Base-by-base conservation (phyloP, 1,140 invertebrate species). In the Hesperophylax magnus region DNA sequence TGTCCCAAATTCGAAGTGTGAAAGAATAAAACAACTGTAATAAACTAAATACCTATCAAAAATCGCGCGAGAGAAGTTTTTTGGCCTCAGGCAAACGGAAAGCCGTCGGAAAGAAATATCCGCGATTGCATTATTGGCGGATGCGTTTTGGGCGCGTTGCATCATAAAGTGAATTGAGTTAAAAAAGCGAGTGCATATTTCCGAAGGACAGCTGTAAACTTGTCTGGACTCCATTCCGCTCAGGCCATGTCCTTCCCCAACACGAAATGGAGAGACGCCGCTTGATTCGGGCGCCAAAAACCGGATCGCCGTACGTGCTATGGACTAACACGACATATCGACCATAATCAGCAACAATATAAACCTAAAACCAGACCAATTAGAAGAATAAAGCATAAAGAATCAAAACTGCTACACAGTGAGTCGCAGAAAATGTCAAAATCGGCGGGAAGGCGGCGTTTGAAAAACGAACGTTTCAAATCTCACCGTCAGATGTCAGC, bases 381-480 rank as follows among this genome's bases (percentile, higher is more conserved):
- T 47, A 47, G 39, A 47, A 47, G 39, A 47, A 47, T 47, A 47
- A 47, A 14, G 2, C 39, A 1, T 1, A 47, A 47, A 47, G 9
- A 65, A 7, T 3, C 63, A 15, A 24, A 65, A 65, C 9, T n/a
- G 63, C 17, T 6, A 3, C 14, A n/a, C 31, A 71, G n/a, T 11
- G 53, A 3, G 20, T 24, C 27, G 27, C 34, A 60, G 18, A 76
- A 58, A 60, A 76, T 76, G 72, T 58, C 72, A 22, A 76, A 58
- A 76, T 60, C 31, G 54, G 72, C 53, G 72, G 72, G 72, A 60
- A 76, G 20, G 27, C 5, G 69, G 52, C 72, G 72, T 76, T 76
- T 76, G 72, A 76, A 76, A 76, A 76, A 76, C 39, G 54, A 76
- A 27, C 54, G 72, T 27, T 76, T 76, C 56, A 76, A 76, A 60